These are phyloP conservation scores for Siniperca undulata DNA, from an alignment of 2,797 vertebrate genomes.

Conservation along the genomic window DNA sequence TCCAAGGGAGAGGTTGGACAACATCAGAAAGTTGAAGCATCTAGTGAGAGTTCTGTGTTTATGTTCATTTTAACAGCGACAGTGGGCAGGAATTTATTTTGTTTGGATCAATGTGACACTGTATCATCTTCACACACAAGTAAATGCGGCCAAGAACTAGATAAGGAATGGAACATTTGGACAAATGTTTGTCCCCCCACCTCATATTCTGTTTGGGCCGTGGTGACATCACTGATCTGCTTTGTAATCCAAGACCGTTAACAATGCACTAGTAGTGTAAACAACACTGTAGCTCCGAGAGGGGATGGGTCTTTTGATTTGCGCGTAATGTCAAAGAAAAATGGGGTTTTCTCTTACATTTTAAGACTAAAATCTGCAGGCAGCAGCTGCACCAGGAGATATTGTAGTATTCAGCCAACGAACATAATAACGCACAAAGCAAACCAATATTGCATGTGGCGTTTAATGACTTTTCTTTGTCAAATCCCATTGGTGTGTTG, in stretches of 20 bases:
- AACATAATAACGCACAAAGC: neutral
- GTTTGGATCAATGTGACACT: conserved; percentile 81
- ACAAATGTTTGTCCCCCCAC: conserved; percentile 72
- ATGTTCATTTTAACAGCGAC: conserved; percentile 76
- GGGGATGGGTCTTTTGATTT: conserved; percentile 20
- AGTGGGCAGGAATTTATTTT: conserved; percentile 83
- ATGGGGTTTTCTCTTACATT: neutral
- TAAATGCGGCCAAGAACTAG: conserved; percentile 70
- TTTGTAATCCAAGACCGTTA: conserved; percentile 59
- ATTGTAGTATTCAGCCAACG: neutral
- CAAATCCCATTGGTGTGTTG: neutral
- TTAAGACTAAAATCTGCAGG: conserved; percentile 18
- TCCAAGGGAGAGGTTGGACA: conserved; percentile 42
- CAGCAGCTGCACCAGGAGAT: neutral
- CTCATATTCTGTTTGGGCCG: conserved; percentile 66
- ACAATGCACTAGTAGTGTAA: conserved; percentile 61
- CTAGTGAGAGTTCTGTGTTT: conserved; percentile 78
- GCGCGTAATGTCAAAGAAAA: conserved; percentile 17
- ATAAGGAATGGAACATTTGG: conserved; percentile 84
- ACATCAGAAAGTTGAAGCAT: conserved; percentile 64
- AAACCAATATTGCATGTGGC: neutral
- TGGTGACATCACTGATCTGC: conserved; percentile 64
- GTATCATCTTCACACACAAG: conserved; percentile 75
- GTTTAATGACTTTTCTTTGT: neutral
- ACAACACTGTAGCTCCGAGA: conserved; percentile 36